These are phyloP conservation scores for Oithona nana DNA, from an alignment of 2,888 invertebrate species.

Conservation along the genomic window DNA sequence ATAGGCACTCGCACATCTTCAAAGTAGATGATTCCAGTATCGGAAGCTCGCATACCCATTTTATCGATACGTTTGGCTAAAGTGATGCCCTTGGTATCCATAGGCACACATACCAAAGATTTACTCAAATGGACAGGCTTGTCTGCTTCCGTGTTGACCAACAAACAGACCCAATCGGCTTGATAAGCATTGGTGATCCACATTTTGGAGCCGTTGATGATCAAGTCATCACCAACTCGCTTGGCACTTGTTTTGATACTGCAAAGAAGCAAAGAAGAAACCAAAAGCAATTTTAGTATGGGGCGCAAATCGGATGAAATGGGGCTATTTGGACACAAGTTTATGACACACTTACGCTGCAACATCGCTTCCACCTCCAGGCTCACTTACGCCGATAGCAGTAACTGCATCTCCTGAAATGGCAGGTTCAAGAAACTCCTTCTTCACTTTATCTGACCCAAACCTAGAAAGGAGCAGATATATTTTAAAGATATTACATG, in stretches of 20 bases:
- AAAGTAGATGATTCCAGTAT: slow-evolving; percentile 36
- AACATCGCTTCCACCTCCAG: slow-evolving; percentile 25
- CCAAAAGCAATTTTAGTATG: no score
- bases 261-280: not conserved
- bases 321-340: not conserved
- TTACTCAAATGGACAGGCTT: slow-evolving; percentile 31
- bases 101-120: slow-evolving; percentile 35
- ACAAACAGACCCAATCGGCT: slow-evolving; percentile 38
- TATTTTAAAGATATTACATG: slow-evolving; percentile 32
- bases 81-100: slow-evolving; percentile 29
- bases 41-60: slow-evolving; percentile 34
- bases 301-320: no score
- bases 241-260: slow-evolving; percentile 32
- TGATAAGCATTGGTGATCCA: slow-evolving; percentile 38
- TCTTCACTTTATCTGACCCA: slow-evolving; percentile 32
- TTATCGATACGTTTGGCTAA: slow-evolving; percentile 31
- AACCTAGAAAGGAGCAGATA: slow-evolving; percentile 21
- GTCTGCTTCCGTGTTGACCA: slow-evolving; percentile 34
- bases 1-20: slow-evolving; percentile 35
- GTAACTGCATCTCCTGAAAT: slow-evolving; percentile 31
- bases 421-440: slow-evolving; percentile 27
- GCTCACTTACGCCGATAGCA: slow-evolving; percentile 35
- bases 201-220: slow-evolving; percentile 38
- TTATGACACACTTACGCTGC: not conserved
- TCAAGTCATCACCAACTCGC: slow-evolving; percentile 29